Evolutionary conservation across 2,888 invertebrate genomes (phyloP), one percentile per base, ranked within the genome.

Genomic region (Phrixothrix hirtus): DNA sequence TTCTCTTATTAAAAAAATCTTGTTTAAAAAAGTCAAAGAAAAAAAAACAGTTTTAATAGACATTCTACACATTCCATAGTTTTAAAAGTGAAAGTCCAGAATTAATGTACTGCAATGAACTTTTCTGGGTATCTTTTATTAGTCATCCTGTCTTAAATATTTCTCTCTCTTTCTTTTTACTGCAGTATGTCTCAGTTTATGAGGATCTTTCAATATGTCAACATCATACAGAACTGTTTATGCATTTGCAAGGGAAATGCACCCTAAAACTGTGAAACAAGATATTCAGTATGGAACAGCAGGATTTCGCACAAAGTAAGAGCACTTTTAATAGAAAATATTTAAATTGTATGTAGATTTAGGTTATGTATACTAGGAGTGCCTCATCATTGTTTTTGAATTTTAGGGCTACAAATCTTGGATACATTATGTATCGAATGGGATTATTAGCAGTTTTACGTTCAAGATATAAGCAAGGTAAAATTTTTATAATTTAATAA

Each of bases 371-470:
- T 7, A 11, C 15, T 26, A 43, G 34, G 30, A 10, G 46, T 25
- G 37, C 12, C 31, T 37, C 13, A 6, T 43, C 13, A n/a, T n/a
- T n/a, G 44, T 14, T 26, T 61, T 71, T n/a, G n/a, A n/a, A n/a
- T 81, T 81, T 39, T 77, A 96, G 96, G 72, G 92, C 92, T 26
- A 84, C 83, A 58, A 78, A 86, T 54, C 78, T 99, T 67, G 89
- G 92, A 62, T 94, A 95, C 82, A 89, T 98, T 13, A 86, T 95
- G 77, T 97, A 90, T 75, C 84, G 98, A 44, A 93, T 97, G 90
- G 98, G 97, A 2, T 77, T 97, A 17, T 78, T 98, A 62, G 95
- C 96, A 6, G 92, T 89, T 2, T 79, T 99, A 16, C 81, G 97
- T 41, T 95, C 97, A 7, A 85, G 90, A 67, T 80, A 80, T 56